Evolutionary conservation across 2,113 vertebrate genomes (phyloP), one percentile per base, ranked within the genome.

Genomic region (Hemichromis elongatus): DNA sequence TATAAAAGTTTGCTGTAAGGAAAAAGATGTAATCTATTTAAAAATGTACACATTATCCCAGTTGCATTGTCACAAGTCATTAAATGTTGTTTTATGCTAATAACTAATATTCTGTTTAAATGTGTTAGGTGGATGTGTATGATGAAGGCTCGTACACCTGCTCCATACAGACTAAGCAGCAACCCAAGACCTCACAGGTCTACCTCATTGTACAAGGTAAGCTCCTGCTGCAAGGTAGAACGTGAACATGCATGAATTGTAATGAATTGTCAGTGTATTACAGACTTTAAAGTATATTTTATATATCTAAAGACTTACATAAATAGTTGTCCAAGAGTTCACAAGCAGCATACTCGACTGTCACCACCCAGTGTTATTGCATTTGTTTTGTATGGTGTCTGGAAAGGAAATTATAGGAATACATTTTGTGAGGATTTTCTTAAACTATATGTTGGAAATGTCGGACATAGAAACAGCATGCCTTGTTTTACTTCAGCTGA

Each of bases 181-280:
- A 98, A 81, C 96, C 99, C 91, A 99, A 98, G 97, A 98, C 98
- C 86, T 97, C 98, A 82, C 97, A 99, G 96, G 97, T 99, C 91
- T 98, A 98, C 95, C 97, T 99, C 96, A 99, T 99, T 0, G 98
- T 99, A 82, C 98, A 99, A 97, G 99, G 99, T 99, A 97, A 97
- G 97, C 1, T 42, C 13, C 59, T 55, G 14, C 55, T 56, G 9
- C 11, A 30, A 42, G 9, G 24, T 24, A 73, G 66, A 73, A 47
- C 3, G 0, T 47, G 24, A 73, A 19, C 42, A 19, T 9, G 12
- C 8, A 9, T 3, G 61, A 2, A 16, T 50, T 18, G 21, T n/a
- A n/a, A n/a, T n/a, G n/a, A n/a, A n/a, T n/a, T n/a, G 3, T 63
- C n/a, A 82, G 33, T 50, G 18, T 16, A 9, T 28, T 68, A 18